Evolutionary conservation across 1,140 invertebrate genomes (phyloP).

Genomic region (Lordiphosa stackelbergi): DNA sequence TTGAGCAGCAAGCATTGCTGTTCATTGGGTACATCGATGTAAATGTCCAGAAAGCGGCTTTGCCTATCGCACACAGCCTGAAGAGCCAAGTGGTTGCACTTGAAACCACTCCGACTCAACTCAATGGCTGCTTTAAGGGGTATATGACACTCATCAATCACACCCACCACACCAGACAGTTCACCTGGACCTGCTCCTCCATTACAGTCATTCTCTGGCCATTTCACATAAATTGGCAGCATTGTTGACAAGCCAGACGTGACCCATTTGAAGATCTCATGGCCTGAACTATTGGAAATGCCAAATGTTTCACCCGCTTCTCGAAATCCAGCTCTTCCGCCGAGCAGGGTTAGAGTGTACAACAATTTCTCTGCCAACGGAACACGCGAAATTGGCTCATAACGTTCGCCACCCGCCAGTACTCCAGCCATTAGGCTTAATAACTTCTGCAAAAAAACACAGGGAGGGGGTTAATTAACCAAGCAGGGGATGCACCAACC

Average conservation of each 20-base stretch:
- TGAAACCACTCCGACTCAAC: neutral
- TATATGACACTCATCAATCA: conserved; percentile 34
- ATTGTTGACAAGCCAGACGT: conserved; percentile 20
- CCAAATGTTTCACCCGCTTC: conserved; percentile 33
- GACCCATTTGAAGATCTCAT: conserved; percentile 41
- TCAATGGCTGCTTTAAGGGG: conserved; percentile 17
- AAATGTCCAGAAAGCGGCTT: conserved; percentile 33
- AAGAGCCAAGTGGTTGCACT: conserved; percentile 11
- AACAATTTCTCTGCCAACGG: conserved; percentile 28
- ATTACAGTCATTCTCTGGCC: conserved; percentile 14
- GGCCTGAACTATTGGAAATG: conserved; percentile 37
- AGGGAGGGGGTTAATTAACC: too few relatives aligned
- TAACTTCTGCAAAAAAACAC: conserved; percentile 6
- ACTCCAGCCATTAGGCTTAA: conserved; percentile 17
- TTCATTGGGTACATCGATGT: conserved; percentile 29
- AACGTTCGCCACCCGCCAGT: conserved; percentile 11
- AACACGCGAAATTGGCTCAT: conserved; percentile 23
- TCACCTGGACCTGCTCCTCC: neutral
- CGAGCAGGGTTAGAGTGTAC: conserved; percentile 26
- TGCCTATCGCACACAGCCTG: conserved; percentile 32
- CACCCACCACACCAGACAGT: conserved; percentile 32
- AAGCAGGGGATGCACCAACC: conserved; percentile 5
- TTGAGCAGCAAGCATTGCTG: conserved; percentile 27
- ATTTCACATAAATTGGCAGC: conserved; percentile 24
- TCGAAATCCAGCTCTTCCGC: conserved; percentile 33